These are phyloP conservation scores for Tapera naevia DNA, from an alignment of 2,797 vertebrate genomes.

Conservation along the genomic window DNA sequence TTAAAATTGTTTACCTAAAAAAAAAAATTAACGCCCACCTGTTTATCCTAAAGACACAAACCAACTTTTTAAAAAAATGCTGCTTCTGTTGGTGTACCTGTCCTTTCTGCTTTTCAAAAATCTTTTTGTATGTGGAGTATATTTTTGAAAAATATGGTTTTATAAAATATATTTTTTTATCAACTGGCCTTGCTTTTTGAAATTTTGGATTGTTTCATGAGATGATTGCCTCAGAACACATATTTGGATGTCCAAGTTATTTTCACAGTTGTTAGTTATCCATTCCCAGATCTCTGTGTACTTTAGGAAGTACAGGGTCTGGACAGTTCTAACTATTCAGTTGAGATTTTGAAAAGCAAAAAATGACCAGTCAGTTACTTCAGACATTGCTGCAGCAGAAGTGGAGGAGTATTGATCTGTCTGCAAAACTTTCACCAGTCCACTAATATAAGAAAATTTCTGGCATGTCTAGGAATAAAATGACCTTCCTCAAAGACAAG, in stretches of 20 bases:
- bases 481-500: neutral
- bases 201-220: neutral
- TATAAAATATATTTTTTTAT: neutral
- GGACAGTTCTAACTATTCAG: neutral
- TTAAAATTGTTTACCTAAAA: neutral
- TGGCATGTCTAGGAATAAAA: neutral
- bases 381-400: neutral
- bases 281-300: neutral
- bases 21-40: neutral
- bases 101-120: neutral
- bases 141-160: neutral
- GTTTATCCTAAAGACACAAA: neutral
- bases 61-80: rapidly evolving
- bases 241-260: neutral
- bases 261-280: conserved; percentile 1
- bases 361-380: neutral
- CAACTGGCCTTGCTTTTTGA: neutral
- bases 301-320: neutral
- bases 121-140: neutral
- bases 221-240: neutral
- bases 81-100: neutral
- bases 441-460: neutral
- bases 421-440: neutral
- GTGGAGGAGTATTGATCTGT: neutral
- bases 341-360: neutral